phyloP scores from a whole-genome alignment of 2,113 vertebrate species.

The Danionella cerebrum region DNA sequence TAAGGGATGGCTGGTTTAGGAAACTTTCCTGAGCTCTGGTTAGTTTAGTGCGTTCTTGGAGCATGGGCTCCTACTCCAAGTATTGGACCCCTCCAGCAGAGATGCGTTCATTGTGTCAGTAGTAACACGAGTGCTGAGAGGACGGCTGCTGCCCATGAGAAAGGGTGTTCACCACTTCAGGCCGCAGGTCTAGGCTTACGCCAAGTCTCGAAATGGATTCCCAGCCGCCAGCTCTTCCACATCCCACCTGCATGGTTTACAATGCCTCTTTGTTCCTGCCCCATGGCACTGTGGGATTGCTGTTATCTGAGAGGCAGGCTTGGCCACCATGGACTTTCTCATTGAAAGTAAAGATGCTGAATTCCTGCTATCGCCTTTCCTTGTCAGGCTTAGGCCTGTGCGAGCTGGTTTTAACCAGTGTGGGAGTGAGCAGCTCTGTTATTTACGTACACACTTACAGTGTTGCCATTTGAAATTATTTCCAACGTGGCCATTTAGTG shows the following conservation, averaged over 20 bases:
- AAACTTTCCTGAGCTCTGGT: background rate
- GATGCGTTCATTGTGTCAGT: slow-evolving; percentile 30
- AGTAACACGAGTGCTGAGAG: slow-evolving; percentile 40
- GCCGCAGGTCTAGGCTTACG: slow-evolving; percentile 18
- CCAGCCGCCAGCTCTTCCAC: slow-evolving; percentile 32
- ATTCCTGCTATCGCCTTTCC: slow-evolving; percentile 38
- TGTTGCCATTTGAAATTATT: background rate
- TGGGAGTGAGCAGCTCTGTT: slow-evolving; percentile 15
- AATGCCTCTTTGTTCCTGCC: slow-evolving; percentile 60
- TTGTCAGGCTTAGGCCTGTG: slow-evolving; percentile 13
- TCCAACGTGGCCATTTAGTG: background rate
- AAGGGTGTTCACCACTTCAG: slow-evolving; percentile 34
- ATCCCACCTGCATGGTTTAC: slow-evolving; percentile 57
- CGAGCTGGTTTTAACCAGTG: slow-evolving; percentile 12
- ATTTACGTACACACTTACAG: slow-evolving; percentile 11
- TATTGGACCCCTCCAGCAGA: slow-evolving; percentile 31
- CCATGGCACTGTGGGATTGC: slow-evolving; percentile 51
- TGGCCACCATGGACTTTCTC: slow-evolving; percentile 44
- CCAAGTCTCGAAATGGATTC: slow-evolving; percentile 44
- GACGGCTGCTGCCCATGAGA: slow-evolving; percentile 38
- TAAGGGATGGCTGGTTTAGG: slow-evolving; percentile 1
- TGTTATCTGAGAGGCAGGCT: slow-evolving; percentile 61
- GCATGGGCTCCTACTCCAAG: background rate
- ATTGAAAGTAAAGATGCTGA: slow-evolving; percentile 36
- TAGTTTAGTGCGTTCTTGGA: slow-evolving; percentile 2